A percentile compares a stretch with the other conserved stretches of the same genome.
Conservation (phyloP, 1,140 invertebrate genomes). For the Drosophila nigromelanica region DNA sequence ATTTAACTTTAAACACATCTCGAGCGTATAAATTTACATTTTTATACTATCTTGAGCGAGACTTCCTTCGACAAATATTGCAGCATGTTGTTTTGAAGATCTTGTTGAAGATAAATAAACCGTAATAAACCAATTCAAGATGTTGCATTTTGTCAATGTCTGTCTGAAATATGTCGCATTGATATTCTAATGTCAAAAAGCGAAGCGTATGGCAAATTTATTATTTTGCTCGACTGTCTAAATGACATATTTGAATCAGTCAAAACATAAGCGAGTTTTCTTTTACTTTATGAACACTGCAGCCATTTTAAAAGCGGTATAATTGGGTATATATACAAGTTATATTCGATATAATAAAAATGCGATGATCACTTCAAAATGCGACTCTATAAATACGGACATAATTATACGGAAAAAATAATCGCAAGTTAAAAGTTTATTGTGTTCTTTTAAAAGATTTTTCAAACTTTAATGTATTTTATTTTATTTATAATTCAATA, state of each 20-base stretch:
- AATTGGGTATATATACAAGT: no score
- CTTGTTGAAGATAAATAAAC: background rate
- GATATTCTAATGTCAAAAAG: background rate
- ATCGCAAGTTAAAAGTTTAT: no score
- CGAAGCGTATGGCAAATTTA: background rate
- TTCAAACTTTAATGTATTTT: no score
- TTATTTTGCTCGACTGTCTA: background rate
- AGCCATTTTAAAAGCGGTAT: background rate
- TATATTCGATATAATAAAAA: no score
- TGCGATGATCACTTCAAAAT: no score
- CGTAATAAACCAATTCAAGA: background rate
- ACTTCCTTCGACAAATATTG: background rate
- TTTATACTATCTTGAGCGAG: background rate
- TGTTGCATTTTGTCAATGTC: background rate
- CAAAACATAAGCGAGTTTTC: background rate
- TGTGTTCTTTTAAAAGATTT: no score
- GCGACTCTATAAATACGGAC: no score
- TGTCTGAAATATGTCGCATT: background rate
- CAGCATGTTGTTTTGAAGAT: background rate
- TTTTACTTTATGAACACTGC: background rate
- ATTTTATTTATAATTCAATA: no score
- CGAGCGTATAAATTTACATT: conserved; percentile 2
- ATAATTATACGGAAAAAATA: no score
- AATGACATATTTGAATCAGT: background rate
- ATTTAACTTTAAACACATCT: conserved; percentile 5